Evolutionary conservation across 2,797 vertebrate genomes (phyloP).

Genomic region (Florisuga fusca): DNA sequence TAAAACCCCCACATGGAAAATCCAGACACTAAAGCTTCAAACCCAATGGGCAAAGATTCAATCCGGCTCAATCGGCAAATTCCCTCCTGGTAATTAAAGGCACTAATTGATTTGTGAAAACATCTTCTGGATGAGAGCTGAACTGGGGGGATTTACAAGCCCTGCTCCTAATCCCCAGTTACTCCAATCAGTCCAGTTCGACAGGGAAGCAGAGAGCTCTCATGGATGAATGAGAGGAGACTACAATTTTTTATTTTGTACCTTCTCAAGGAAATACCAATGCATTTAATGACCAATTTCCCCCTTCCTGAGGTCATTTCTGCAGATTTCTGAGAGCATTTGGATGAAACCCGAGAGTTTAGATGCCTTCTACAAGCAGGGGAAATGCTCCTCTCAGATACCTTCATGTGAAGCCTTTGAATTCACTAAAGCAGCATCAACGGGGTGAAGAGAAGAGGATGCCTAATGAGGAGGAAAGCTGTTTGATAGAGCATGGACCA

Average conservation of each 20-base stretch:
- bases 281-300: slow-evolving; percentile 50
- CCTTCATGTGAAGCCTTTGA: background rate
- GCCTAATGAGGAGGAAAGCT: background rate
- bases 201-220: background rate
- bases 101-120: slow-evolving; percentile 68
- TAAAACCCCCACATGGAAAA: slow-evolving; percentile 14
- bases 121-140: slow-evolving; percentile 18
- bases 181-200: slow-evolving; percentile 11
- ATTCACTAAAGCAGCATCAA: background rate
- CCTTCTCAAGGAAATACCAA: slow-evolving; percentile 8
- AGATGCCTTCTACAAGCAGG: background rate
- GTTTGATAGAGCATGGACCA: background rate
- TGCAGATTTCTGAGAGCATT: background rate
- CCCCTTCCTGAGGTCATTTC: background rate
- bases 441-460: background rate
- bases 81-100: slow-evolving; percentile 41
- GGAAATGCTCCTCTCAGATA: background rate
- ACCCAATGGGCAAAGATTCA: background rate
- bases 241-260: background rate
- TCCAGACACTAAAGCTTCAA: background rate
- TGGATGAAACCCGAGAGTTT: background rate
- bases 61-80: slow-evolving; percentile 16
- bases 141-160: slow-evolving; percentile 31
- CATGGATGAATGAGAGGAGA: background rate
- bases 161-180: slow-evolving; percentile 31